These are phyloP conservation scores for Aratinga solstitialis DNA, from an alignment of 2,797 vertebrate genomes.

Conservation along the genomic window DNA sequence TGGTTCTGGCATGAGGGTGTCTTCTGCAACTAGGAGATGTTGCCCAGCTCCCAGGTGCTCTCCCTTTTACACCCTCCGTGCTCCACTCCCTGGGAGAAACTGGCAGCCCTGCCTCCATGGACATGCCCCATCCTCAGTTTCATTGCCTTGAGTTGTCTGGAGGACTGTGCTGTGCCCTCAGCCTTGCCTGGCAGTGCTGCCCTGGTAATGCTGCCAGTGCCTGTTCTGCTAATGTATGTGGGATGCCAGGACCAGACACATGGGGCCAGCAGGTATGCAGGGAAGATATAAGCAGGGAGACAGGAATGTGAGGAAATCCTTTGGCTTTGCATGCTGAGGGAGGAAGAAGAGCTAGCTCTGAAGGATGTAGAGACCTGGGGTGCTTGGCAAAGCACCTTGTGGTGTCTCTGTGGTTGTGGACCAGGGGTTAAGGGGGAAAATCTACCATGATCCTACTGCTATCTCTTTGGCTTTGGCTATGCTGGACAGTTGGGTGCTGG, in stretches of 20 bases:
- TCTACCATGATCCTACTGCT: not conserved
- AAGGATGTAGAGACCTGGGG: not conserved
- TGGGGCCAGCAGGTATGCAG: not conserved
- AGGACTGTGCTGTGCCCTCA: not conserved
- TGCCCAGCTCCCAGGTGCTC: not conserved
- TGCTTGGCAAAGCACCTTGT: not conserved
- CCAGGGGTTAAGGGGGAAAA: not conserved
- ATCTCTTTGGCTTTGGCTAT: not conserved
- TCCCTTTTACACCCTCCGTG: not conserved
- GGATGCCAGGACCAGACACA: constrained; percentile 8
- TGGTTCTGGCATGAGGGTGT: not conserved
- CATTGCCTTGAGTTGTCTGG: not conserved
- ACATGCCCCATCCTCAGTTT: not conserved
- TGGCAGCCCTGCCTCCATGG: not conserved
- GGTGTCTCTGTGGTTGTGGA: not conserved
- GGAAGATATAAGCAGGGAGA: not conserved
- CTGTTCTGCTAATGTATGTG: not conserved
- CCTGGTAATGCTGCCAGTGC: not conserved
- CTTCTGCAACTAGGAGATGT: not conserved
- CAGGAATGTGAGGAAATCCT: constrained; percentile 33
- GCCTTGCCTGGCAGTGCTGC: not conserved
- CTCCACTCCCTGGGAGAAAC: not conserved
- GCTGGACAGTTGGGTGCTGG: not conserved
- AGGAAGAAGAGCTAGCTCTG: not conserved
- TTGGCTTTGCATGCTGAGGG: not conserved